phyloP scores from a whole-genome alignment of 1,140 invertebrate species.

The Ganaspis sp. region DNA sequence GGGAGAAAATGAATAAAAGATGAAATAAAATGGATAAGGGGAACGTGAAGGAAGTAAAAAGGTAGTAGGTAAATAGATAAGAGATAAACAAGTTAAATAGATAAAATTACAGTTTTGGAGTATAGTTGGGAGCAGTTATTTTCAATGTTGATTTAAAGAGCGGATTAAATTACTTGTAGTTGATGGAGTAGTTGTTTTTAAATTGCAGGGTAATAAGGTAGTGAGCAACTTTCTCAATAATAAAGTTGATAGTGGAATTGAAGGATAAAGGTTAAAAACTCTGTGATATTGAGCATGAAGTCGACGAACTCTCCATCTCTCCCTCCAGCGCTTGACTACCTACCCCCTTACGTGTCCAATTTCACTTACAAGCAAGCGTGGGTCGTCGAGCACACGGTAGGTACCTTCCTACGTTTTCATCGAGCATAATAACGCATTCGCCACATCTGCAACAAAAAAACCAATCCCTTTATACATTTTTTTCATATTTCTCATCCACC shows the following conservation, averaged over 20 bases:
- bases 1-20: too few species aligned
- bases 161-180: background rate
- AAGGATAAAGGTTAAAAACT: constrained; percentile 10
- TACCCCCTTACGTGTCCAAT: constrained; percentile 29
- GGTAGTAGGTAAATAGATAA: too few species aligned
- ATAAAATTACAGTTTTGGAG: background rate
- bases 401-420: constrained; percentile 28
- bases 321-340: constrained; percentile 3
- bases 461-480: constrained; percentile 22
- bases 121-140: background rate
- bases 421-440: constrained; percentile 30
- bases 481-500: constrained; percentile 23
- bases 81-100: too few species aligned
- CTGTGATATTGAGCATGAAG: constrained; percentile 2
- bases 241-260: constrained; percentile 21
- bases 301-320: constrained; percentile 15
- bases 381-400: constrained; percentile 19
- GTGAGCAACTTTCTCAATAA: constrained; percentile 10
- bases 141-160: background rate
- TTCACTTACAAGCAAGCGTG: constrained; percentile 27
- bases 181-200: background rate
- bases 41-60: too few species aligned
- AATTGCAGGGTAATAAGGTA: background rate
- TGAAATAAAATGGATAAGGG: too few species aligned
- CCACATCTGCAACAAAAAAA: constrained; percentile 22